A percentile compares a stretch with the other conserved stretches of the same genome.
phyloP scores from a whole-genome alignment of 2,113 vertebrate genomes.

The Pycnonotus jocosus region DNA sequence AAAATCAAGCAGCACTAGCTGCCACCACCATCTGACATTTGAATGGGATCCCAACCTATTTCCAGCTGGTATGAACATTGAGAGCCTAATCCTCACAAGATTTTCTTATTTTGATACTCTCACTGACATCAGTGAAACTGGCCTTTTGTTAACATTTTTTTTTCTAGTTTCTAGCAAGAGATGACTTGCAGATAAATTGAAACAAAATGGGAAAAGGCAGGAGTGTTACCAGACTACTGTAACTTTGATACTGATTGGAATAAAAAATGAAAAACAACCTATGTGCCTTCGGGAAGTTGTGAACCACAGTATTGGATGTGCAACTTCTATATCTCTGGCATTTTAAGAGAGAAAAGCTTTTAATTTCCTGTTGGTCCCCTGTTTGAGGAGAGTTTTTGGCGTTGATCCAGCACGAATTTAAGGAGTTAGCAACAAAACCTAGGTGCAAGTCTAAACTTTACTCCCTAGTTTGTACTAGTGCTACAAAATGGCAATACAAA shows the following conservation, averaged over 20 bases:
- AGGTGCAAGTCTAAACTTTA: background rate
- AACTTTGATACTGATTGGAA: background rate
- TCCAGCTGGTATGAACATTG: background rate
- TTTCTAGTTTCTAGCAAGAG: background rate
- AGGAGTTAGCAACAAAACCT: background rate
- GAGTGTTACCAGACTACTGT: background rate
- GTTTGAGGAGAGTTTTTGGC: background rate
- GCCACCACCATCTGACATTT: background rate
- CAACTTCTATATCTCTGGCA: background rate
- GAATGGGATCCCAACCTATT: background rate
- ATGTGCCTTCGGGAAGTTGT: background rate
- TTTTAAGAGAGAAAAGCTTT: background rate
- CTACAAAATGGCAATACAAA: background rate
- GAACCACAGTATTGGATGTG: background rate
- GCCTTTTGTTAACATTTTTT: background rate
- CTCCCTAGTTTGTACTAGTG: background rate
- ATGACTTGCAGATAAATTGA: background rate
- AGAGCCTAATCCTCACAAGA: background rate
- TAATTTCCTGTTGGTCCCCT: background rate
- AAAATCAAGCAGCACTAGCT: background rate
- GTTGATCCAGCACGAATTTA: background rate
- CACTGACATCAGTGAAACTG: background rate
- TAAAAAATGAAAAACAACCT: background rate
- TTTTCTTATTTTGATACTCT: background rate
- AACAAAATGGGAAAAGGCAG: constrained; percentile 19